Conservation (phyloP, 1,140 invertebrate genomes). For the Pseudachorutes palmiensis region DNA sequence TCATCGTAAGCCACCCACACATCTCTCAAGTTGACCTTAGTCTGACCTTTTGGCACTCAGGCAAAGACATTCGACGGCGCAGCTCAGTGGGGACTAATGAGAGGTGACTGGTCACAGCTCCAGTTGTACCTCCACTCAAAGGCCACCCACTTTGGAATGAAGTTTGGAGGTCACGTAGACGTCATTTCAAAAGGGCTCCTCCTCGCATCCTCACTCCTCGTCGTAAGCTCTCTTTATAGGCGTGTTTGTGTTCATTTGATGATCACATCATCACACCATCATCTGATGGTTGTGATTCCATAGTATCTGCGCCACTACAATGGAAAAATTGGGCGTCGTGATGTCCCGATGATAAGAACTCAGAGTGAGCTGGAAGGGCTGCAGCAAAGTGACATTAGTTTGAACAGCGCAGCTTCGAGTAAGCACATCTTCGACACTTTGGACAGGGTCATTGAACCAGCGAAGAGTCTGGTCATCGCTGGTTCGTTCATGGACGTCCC, state of each 20-base stretch:
- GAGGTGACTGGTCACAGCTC: not conserved
- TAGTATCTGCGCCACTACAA: slow-evolving; percentile 1
- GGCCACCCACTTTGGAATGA: not conserved
- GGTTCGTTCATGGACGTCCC: no score
- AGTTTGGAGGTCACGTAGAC: not conserved
- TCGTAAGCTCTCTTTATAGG: not conserved
- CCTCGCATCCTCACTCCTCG: not conserved
- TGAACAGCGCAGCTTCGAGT: no score
- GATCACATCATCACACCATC: not conserved
- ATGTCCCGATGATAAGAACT: not conserved
- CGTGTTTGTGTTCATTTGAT: not conserved
- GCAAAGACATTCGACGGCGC: slow-evolving; percentile 1
- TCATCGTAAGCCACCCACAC: not conserved
- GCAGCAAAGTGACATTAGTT: not conserved
- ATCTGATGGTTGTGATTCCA: not conserved
- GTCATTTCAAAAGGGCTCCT: not conserved
- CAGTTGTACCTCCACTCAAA: not conserved
- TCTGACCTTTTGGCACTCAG: not conserved
- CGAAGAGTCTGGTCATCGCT: no score
- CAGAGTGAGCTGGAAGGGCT: not conserved
- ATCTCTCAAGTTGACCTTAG: not conserved
- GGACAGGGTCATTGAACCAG: no score
- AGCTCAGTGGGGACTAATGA: not conserved
- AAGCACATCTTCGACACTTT: no score
- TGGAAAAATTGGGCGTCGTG: not conserved